These are phyloP conservation scores for Hormiphora californensis DNA, from an alignment of 37 sponge, comb jelly and placozoan species.

Conservation along the genomic window DNA sequence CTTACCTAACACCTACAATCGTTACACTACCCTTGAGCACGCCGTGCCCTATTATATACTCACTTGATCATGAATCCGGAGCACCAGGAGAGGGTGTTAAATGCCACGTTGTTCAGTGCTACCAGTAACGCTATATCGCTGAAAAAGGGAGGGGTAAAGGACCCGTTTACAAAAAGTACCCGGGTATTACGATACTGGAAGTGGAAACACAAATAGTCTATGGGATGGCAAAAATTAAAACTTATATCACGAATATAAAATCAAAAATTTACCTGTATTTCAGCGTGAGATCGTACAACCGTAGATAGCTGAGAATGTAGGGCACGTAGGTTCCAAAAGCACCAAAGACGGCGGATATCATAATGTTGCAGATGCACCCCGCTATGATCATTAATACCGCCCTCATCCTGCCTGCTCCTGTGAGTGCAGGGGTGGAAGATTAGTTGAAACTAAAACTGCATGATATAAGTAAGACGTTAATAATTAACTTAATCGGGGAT, in stretches of 20 bases:
- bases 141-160: no score
- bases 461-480: no score
- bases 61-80: conserved; percentile 51
- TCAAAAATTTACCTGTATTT: conserved; percentile 11
- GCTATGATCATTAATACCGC: conserved; percentile 29
- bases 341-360: conserved; percentile 42
- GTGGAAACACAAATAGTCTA: not conserved
- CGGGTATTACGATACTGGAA: no score
- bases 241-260: not conserved
- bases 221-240: not conserved
- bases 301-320: conserved; percentile 20
- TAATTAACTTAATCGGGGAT: no score
- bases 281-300: not conserved
- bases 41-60: not conserved
- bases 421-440: no score
- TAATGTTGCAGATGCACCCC: conserved; percentile 48
- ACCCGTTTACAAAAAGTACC: no score
- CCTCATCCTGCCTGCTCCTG: conserved; percentile 22
- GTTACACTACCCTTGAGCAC: not conserved
- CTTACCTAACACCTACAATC: no score
- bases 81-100: conserved; percentile 53
- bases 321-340: conserved; percentile 47
- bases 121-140: conserved; percentile 34
- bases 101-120: conserved; percentile 40
- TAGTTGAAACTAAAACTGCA: no score